Evolutionary conservation across 2,888 invertebrate species (phyloP).

Genomic region (Nymphalis urticae): DNA sequence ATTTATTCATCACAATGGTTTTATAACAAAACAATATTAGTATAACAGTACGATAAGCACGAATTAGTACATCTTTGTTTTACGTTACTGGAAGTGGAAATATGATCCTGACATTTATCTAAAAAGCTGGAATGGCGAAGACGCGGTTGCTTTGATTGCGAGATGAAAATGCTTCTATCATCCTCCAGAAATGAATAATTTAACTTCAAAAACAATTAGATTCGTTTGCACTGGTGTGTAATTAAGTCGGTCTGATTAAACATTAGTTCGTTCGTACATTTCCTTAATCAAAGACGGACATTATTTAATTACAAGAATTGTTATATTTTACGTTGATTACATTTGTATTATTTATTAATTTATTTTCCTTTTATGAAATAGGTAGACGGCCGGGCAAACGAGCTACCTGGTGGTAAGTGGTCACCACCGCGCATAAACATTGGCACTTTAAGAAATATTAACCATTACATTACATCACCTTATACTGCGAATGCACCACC

Average conservation of each 20-base stretch:
- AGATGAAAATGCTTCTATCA: conserved; percentile 31
- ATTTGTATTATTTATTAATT: too few relatives aligned
- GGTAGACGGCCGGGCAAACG: too few relatives aligned
- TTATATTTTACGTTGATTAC: too few relatives aligned
- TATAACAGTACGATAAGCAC: conserved; percentile 7
- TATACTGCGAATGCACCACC: too few relatives aligned
- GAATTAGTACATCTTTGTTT: conserved; percentile 30
- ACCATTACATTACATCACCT: too few relatives aligned
- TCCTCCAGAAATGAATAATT: conserved; percentile 32
- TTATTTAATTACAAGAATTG: too few relatives aligned
- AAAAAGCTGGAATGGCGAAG: conserved; percentile 31
- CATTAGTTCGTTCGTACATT: background rate
- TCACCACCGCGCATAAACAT: too few relatives aligned
- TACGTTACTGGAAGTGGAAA: conserved; percentile 26
- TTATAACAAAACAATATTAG: too few relatives aligned
- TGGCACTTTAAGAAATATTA: too few relatives aligned
- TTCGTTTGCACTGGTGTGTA: background rate
- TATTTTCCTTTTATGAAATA: too few relatives aligned
- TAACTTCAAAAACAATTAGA: conserved; percentile 25
- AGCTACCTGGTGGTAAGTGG: too few relatives aligned
- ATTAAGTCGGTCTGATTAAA: conserved; percentile 3
- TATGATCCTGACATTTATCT: conserved; percentile 38
- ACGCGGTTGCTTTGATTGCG: conserved; percentile 34
- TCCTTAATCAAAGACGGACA: background rate
- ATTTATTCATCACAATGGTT: too few relatives aligned